Evolutionary conservation across 2,888 invertebrate species (phyloP).

Genomic region (Papilio protenor): DNA sequence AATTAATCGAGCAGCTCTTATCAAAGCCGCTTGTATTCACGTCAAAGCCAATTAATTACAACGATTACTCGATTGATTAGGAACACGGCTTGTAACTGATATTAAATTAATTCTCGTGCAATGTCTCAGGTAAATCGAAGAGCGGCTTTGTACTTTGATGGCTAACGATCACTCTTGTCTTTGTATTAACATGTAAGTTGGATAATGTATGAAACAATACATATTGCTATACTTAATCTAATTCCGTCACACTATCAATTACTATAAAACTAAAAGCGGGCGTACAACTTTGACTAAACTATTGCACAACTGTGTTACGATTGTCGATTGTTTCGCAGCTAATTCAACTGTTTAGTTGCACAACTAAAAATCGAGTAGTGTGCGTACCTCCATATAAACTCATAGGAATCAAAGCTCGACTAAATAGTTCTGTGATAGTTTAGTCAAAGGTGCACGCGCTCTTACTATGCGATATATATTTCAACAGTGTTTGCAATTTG

Average conservation of each 20-base stretch:
- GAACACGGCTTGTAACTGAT: constrained; percentile 61
- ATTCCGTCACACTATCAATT: background rate
- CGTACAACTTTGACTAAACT: no score
- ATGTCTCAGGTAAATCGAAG: constrained; percentile 47
- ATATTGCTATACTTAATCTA: background rate
- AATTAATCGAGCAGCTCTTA: constrained; percentile 54
- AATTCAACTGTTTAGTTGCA: no score
- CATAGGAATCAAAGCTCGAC: no score
- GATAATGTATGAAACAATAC: constrained; percentile 8
- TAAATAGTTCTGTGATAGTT: no score
- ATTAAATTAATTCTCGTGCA: constrained; percentile 66
- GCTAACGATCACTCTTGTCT: constrained; percentile 31
- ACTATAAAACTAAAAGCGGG: background rate
- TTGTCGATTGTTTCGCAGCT: no score
- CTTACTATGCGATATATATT: no score
- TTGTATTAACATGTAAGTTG: constrained; percentile 15
- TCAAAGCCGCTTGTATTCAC: constrained; percentile 54
- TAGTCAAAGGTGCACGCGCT: no score
- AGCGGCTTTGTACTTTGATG: constrained; percentile 37
- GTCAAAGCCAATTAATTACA: constrained; percentile 74
- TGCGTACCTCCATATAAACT: no score
- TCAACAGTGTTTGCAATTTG: no score
- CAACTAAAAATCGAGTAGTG: no score
- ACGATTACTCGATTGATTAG: constrained; percentile 73
- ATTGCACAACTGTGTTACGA: no score